Evolutionary conservation across 1,140 invertebrate genomes (phyloP).

Genomic region (Bathynomus jamesi): DNA sequence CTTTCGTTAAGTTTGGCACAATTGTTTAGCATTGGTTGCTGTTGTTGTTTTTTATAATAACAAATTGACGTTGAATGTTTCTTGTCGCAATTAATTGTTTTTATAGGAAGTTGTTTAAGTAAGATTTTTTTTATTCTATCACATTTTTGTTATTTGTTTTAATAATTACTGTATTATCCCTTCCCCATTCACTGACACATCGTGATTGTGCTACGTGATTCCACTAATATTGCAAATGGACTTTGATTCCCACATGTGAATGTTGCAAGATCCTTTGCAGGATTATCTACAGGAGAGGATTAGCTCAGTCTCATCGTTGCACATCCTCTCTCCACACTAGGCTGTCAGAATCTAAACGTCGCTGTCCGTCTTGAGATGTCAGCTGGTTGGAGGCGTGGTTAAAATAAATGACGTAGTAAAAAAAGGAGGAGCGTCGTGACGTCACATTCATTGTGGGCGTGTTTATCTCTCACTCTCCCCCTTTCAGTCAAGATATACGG

Average conservation of each 20-base stretch:
- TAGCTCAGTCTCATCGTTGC: constrained; percentile 28
- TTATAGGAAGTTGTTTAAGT: too few relatives aligned
- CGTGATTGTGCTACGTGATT: neutral
- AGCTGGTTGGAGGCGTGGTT: constrained; percentile 33
- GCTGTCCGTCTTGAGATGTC: constrained; percentile 37
- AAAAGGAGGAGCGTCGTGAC: constrained; percentile 24
- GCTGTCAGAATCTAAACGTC: constrained; percentile 39
- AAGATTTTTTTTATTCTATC: too few relatives aligned
- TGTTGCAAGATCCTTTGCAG: constrained; percentile 26
- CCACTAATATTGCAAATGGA: neutral
- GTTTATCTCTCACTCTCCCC: constrained; percentile 13
- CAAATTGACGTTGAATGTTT: too few relatives aligned
- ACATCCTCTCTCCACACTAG: constrained; percentile 37
- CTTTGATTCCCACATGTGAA: neutral
- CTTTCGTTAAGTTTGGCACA: too few relatives aligned
- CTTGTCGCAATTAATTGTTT: too few relatives aligned
- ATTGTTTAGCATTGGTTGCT: too few relatives aligned
- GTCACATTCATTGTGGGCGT: constrained; percentile 24
- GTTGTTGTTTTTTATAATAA: too few relatives aligned
- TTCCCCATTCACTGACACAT: neutral
- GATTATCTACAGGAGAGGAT: constrained; percentile 26
- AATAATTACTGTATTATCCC: too few relatives aligned
- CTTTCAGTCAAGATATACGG: constrained; percentile 27
- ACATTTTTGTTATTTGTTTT: too few relatives aligned
- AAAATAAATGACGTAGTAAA: constrained; percentile 27